Percentiles rank a stretch among this genome's conserved stretches.
Conservation (phyloP, 2,113 vertebrate species). For the Boulengeromyrus knoepffleri region DNA sequence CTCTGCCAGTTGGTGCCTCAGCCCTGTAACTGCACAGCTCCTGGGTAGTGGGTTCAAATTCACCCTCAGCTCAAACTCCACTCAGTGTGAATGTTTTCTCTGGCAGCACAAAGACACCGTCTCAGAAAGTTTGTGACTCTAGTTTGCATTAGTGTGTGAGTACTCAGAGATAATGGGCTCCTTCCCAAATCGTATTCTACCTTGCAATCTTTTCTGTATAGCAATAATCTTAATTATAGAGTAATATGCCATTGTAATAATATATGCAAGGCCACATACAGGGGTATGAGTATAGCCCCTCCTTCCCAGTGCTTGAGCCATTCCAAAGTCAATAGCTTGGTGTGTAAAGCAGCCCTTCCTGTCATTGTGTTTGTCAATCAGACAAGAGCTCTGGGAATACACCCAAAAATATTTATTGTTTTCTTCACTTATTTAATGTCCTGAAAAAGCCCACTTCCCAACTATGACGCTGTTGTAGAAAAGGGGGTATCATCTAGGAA, state of each 20-base stretch:
- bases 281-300: background rate
- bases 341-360: background rate
- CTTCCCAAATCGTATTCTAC: background rate
- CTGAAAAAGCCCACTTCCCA: background rate
- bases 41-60: background rate
- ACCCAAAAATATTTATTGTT: background rate
- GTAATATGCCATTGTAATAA: background rate
- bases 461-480: background rate
- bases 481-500: background rate
- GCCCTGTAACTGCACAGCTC: background rate
- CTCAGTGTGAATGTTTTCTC: background rate
- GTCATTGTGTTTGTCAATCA: conserved; percentile 7
- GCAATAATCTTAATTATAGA: background rate
- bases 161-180: background rate
- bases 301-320: background rate
- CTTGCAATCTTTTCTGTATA: background rate
- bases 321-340: background rate
- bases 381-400: background rate
- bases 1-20: background rate
- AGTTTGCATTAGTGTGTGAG: background rate
- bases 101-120: background rate
- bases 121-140: background rate
- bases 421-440: background rate
- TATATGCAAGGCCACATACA: background rate
- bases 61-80: background rate